Conservation (phyloP, 2,797 vertebrate species). For the Valencia hispanica region DNA sequence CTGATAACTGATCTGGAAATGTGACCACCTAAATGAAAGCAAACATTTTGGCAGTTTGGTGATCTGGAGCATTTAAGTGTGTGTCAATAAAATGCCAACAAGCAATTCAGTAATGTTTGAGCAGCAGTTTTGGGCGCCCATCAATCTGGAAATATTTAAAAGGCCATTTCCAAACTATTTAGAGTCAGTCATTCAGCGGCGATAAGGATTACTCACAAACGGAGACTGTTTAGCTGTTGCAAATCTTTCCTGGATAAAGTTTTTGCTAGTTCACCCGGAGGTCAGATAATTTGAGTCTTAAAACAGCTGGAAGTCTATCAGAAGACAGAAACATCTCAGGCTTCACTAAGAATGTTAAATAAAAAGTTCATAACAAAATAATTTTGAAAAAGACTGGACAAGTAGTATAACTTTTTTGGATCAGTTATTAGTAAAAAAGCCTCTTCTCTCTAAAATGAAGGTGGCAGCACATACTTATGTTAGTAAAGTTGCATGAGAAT, state of each 20-base stretch:
- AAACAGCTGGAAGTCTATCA: background rate
- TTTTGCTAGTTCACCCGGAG: slow-evolving; percentile 1
- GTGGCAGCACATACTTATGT: background rate
- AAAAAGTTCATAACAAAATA: too few relatives aligned
- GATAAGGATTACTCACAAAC: background rate
- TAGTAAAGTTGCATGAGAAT: background rate
- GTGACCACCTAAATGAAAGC: background rate
- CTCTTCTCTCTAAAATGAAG: background rate
- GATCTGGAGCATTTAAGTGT: background rate
- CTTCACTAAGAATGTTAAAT: too few relatives aligned
- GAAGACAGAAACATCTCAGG: too few relatives aligned
- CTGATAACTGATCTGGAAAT: slow-evolving; percentile 1
- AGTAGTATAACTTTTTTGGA: background rate
- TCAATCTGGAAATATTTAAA: slow-evolving; percentile 7
- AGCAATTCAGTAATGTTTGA: background rate
- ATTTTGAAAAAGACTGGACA: background rate
- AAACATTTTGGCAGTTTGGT: slow-evolving; percentile 1
- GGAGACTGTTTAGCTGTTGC: background rate
- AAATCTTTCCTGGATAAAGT: background rate
- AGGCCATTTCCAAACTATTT: background rate
- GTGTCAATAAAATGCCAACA: background rate
- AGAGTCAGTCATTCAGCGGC: background rate
- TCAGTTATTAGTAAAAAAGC: background rate
- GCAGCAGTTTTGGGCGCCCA: background rate
- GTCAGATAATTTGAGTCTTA: background rate